Percentiles rank a stretch among this genome's conserved stretches.
Conservation (phyloP, 23 tunicate species). For the Styela clava region DNA sequence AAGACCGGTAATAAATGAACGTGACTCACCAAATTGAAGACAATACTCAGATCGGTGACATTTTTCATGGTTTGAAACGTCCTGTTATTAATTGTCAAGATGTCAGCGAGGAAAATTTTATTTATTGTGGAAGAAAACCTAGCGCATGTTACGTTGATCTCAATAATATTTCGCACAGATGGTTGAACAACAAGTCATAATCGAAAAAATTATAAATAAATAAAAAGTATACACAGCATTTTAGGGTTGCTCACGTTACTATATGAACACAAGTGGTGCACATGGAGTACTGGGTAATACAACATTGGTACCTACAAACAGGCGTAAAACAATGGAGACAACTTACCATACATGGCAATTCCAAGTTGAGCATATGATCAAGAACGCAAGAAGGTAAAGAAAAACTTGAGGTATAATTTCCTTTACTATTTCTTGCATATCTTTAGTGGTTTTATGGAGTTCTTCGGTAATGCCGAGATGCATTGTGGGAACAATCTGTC, state of each 20-base stretch:
- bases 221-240: too few species aligned
- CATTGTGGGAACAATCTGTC: constrained; percentile 28
- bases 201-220: too few species aligned
- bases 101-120: too few species aligned
- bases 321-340: too few species aligned
- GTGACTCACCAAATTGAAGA: constrained; percentile 18
- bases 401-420: background rate
- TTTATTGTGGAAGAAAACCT: too few species aligned
- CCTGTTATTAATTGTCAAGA: constrained; percentile 7
- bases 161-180: too few species aligned
- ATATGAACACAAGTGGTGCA: too few species aligned
- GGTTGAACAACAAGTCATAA: too few species aligned
- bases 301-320: too few species aligned
- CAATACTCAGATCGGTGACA: constrained; percentile 26
- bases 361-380: constrained; percentile 24
- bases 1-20: background rate
- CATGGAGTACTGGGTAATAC: too few species aligned
- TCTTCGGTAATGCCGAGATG: constrained; percentile 19
- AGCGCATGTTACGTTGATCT: too few species aligned
- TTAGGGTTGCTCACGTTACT: too few species aligned
- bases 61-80: constrained; percentile 28
- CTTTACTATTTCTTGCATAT: background rate
- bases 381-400: constrained; percentile 17
- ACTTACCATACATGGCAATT: constrained; percentile 30
- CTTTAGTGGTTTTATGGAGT: background rate